A percentile compares a stretch with the other conserved stretches of the same genome.
These are phyloP conservation scores for Allophyes oxyacanthae DNA, from an alignment of 2,888 invertebrate genomes.

Conservation along the genomic window DNA sequence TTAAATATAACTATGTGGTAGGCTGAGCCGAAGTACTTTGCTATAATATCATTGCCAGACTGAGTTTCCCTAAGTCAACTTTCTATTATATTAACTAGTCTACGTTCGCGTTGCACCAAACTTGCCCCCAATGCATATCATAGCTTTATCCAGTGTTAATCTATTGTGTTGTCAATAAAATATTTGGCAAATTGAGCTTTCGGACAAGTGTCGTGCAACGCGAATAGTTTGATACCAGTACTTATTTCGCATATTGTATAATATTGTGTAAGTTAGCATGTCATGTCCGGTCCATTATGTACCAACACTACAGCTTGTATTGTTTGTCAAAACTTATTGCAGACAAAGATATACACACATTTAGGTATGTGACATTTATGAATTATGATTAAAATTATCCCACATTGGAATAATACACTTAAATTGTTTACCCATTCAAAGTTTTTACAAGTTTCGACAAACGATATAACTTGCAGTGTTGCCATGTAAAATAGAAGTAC, in stretches of 20 bases:
- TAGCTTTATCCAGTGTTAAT: constrained; percentile 6
- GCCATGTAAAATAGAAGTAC: constrained; percentile 64
- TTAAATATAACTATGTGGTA: constrained; percentile 22
- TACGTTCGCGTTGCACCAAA: constrained; percentile 58
- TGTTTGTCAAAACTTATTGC: constrained; percentile 49
- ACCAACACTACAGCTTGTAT: constrained; percentile 56
- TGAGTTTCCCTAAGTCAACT: constrained; percentile 71
- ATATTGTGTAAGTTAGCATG: constrained; percentile 71
- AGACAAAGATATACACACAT: constrained; percentile 23
- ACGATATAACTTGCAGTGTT: constrained; percentile 58
- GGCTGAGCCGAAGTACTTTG: constrained; percentile 42
- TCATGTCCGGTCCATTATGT: constrained; percentile 76
- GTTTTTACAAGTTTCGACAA: constrained; percentile 51
- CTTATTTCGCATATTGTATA: constrained; percentile 71
- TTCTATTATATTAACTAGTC: constrained; percentile 64
- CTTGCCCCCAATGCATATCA: constrained; percentile 16
- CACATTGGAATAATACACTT: constrained; percentile 43
- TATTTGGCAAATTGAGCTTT: constrained; percentile 36
- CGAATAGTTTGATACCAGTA: constrained; percentile 61
- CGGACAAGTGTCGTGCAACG: constrained; percentile 51
- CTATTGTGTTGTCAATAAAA: constrained; percentile 2
- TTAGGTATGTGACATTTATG: constrained; percentile 20
- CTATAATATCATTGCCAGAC: constrained; percentile 67
- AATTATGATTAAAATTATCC: constrained; percentile 34
- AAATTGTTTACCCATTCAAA: constrained; percentile 48